phyloP scores from a whole-genome alignment of 2,888 invertebrate species.

The Lasius fuliginosus region DNA sequence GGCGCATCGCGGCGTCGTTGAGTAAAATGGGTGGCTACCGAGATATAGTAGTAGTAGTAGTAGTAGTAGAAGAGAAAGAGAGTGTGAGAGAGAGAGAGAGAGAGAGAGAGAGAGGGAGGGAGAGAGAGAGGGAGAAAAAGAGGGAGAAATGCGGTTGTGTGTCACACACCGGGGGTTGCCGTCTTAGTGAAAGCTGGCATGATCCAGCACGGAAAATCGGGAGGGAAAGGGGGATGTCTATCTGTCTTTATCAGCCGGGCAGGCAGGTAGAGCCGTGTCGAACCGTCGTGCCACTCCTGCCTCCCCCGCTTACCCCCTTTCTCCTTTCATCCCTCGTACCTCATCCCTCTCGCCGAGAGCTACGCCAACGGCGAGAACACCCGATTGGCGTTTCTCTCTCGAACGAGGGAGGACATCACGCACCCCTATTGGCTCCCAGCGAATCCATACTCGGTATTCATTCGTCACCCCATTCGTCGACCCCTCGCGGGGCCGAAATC shows the following conservation, averaged over 20 bases:
- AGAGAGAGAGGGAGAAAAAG: background rate
- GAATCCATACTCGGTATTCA: slow-evolving; percentile 81
- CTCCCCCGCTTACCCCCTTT: slow-evolving; percentile 47
- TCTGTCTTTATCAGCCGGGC: slow-evolving; percentile 80
- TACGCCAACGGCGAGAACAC: slow-evolving; percentile 72
- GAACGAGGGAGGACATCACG: slow-evolving; percentile 76
- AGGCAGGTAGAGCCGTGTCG: slow-evolving; percentile 67
- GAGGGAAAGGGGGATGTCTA: slow-evolving; percentile 64
- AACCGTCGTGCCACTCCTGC: slow-evolving; percentile 59
- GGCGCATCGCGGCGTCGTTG: slow-evolving; percentile 67
- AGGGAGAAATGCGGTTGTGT: slow-evolving; percentile 72
- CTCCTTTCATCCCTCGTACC: slow-evolving; percentile 53
- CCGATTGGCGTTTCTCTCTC: slow-evolving; percentile 75
- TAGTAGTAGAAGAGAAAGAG: slow-evolving; percentile 38
- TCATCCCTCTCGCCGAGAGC: slow-evolving; percentile 58
- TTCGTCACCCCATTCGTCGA: slow-evolving; percentile 79
- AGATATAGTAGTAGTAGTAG: slow-evolving; percentile 60
- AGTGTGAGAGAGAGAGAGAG: background rate
- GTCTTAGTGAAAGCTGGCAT: slow-evolving; percentile 77
- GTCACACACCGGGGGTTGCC: slow-evolving; percentile 68
- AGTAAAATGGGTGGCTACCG: slow-evolving; percentile 70
- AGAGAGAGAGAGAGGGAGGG: slow-evolving; percentile 45
- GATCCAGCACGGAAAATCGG: slow-evolving; percentile 76
- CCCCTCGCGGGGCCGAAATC: slow-evolving; percentile 64
- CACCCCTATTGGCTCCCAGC: slow-evolving; percentile 78